A percentile compares a stretch with the other conserved stretches of the same genome.
phyloP scores from a whole-genome alignment of 2,888 invertebrate genomes.

The Creontiades dilutus region DNA sequence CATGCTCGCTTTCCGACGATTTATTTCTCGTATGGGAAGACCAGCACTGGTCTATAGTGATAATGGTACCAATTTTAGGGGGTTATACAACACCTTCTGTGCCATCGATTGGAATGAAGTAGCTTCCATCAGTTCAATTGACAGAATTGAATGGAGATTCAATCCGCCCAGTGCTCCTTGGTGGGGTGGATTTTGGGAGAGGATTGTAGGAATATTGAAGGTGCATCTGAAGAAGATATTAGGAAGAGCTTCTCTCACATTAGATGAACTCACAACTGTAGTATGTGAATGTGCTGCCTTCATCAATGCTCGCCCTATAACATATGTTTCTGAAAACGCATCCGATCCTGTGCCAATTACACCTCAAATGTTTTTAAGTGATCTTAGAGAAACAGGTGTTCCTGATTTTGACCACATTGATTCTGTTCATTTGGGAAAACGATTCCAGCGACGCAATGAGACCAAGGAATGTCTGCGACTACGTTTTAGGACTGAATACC shows the following conservation, averaged over 20 bases:
- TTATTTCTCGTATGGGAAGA: slow-evolving; percentile 75
- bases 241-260: slow-evolving; percentile 65
- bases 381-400: slow-evolving; percentile 40
- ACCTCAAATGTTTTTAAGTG: slow-evolving; percentile 76
- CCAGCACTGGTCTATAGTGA: slow-evolving; percentile 77
- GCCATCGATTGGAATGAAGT: slow-evolving; percentile 80
- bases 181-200: slow-evolving; percentile 79
- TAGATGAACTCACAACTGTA: too few species aligned
- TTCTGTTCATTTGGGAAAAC: slow-evolving; percentile 8
- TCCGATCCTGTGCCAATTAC: slow-evolving; percentile 75
- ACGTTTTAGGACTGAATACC: slow-evolving; percentile 65
- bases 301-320: slow-evolving; percentile 60
- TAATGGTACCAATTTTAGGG: slow-evolving; percentile 78
- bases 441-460: background rate
- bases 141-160: too few species aligned
- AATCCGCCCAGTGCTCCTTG: slow-evolving; percentile 77
- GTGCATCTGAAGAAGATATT: slow-evolving; percentile 63
- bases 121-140: slow-evolving; percentile 69
- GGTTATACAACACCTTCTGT: slow-evolving; percentile 78
- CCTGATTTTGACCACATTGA: slow-evolving; percentile 64
- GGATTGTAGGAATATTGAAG: slow-evolving; percentile 71
- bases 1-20: slow-evolving; percentile 75
- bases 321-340: slow-evolving; percentile 35
- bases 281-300: slow-evolving; percentile 69
- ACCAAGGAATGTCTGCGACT: slow-evolving; percentile 47